Percentiles rank a stretch among this genome's conserved stretches.
These are phyloP conservation scores for Bellardia bayeri DNA, from an alignment of 2,888 invertebrate species.

Conservation along the genomic window DNA sequence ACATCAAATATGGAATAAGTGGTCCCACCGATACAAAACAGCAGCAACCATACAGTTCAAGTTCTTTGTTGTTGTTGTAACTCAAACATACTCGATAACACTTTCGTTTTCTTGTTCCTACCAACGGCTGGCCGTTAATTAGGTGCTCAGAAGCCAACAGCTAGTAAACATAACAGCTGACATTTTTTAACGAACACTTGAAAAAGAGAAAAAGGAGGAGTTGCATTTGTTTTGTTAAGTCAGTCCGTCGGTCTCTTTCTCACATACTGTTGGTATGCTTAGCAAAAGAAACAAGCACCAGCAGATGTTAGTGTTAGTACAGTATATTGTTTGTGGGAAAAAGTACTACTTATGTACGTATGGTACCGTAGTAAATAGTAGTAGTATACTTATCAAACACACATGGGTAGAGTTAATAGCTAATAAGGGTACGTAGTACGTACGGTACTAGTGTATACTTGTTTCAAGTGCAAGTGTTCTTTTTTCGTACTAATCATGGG, in stretches of 20 bases:
- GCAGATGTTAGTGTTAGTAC: constrained; percentile 23
- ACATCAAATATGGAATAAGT: constrained; percentile 46
- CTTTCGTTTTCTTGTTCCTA: constrained; percentile 85
- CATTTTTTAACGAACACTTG: constrained; percentile 5
- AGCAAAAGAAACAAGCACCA: not conserved
- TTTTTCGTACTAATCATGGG: constrained; percentile 67
- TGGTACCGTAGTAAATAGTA: too few relatives aligned
- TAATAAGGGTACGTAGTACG: not conserved
- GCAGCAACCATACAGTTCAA: constrained; percentile 22
- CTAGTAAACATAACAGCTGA: constrained; percentile 46
- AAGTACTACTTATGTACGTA: not conserved
- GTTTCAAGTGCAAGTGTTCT: constrained; percentile 73
- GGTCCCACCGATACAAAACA: constrained; percentile 44
- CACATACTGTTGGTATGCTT: not conserved
- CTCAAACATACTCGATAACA: constrained; percentile 77
- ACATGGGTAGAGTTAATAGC: not conserved
- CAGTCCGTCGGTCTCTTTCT: not conserved
- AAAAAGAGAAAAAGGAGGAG: constrained; percentile 3
- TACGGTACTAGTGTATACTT: constrained; percentile 10
- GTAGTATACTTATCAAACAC: not conserved
- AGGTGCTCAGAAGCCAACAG: constrained; percentile 80
- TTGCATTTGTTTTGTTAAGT: not conserved
- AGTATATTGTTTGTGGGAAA: not conserved
- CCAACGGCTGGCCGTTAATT: constrained; percentile 84
- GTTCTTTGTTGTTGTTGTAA: constrained; percentile 44